Evolutionary conservation across 2,888 invertebrate species (phyloP), one percentile per base, ranked within the genome.

Genomic region (Chelonus formosanus): DNA sequence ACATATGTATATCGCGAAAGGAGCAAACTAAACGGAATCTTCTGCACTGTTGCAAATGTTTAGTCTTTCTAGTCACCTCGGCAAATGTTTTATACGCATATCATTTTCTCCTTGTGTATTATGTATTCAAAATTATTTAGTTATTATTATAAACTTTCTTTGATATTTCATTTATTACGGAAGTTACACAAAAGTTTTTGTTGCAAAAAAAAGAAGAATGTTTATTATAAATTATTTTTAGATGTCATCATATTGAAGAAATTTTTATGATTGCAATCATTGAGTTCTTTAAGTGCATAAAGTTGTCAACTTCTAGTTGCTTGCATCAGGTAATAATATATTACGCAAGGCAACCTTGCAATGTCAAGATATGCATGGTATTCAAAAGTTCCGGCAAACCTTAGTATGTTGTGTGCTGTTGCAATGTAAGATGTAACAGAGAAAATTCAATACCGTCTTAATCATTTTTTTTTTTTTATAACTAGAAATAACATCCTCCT

Each of bases 281-380:
- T 4, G 34, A n/a, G 34, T 47, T 58, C 31, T 10, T n/a, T 58
- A 31, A 36, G 31, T 20, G 10, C 60, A 48, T 48, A 60, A 50
- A 50, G 36, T 60, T 60, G 20, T 31, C 60, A 60, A 60, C 60
- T 48, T 44, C n/a, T n/a, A 40, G 40, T 43, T 48, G 36, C 20
- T 48, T 59, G 50, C 58, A 57, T 66, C 57, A 52, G 56, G 40
- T 66, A 66, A 61, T 66, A 35, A 66, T 44, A 10, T 10, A 50
- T 66, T 61, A 52, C 61, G 66, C 57, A 61, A 66, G 44, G 36
- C 58, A 58, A 58, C 64, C 61, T 66, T 57, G 45, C 66, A 66
- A 66, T 65, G 60, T 66, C 61, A 56, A 56, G 61, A 61, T 61
- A 53, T 60, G 61, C 32, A 32, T 50, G 59, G 36, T 10, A 58